Evolutionary conservation across 2,797 vertebrate genomes (phyloP).

Genomic region (Pampus argenteus): DNA sequence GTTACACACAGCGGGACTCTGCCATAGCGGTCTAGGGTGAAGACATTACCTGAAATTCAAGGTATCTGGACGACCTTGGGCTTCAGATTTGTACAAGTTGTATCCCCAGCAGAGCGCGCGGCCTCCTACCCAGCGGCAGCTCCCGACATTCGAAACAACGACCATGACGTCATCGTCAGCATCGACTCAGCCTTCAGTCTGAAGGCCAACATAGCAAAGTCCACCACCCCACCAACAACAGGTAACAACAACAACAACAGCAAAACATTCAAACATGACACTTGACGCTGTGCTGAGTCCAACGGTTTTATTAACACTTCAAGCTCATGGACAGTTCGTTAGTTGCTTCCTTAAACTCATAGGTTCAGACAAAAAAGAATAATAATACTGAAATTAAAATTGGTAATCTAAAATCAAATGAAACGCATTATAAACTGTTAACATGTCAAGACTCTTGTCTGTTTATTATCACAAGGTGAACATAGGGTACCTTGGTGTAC

Average conservation of each 20-base stretch:
- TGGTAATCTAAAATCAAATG: neutral
- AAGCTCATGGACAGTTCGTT: slow-evolving; percentile 4
- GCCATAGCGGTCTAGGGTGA: neutral
- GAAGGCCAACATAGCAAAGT: slow-evolving; percentile 52
- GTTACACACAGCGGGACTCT: neutral
- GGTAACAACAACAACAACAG: neutral
- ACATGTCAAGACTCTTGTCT: neutral
- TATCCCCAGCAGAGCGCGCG: slow-evolving; percentile 73
- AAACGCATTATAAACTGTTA: neutral
- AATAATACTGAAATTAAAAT: slow-evolving; percentile 25
- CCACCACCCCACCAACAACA: slow-evolving; percentile 10
- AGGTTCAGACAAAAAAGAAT: slow-evolving; percentile 8
- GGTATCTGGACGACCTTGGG: slow-evolving; percentile 73
- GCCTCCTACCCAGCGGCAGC: slow-evolving; percentile 80
- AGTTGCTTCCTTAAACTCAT: neutral
- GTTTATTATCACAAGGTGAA: neutral
- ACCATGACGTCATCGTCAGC: slow-evolving; percentile 81
- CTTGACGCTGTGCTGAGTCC: neutral
- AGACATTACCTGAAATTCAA: slow-evolving; percentile 76
- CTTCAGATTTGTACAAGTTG: slow-evolving; percentile 70
- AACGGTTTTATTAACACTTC: slow-evolving; percentile 34
- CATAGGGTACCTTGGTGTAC: neutral
- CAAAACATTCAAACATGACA: neutral
- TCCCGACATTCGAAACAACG: slow-evolving; percentile 83
- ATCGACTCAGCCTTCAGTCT: slow-evolving; percentile 62